Evolutionary conservation across 2,113 vertebrate species (phyloP).

Genomic region (Motacilla alba): DNA sequence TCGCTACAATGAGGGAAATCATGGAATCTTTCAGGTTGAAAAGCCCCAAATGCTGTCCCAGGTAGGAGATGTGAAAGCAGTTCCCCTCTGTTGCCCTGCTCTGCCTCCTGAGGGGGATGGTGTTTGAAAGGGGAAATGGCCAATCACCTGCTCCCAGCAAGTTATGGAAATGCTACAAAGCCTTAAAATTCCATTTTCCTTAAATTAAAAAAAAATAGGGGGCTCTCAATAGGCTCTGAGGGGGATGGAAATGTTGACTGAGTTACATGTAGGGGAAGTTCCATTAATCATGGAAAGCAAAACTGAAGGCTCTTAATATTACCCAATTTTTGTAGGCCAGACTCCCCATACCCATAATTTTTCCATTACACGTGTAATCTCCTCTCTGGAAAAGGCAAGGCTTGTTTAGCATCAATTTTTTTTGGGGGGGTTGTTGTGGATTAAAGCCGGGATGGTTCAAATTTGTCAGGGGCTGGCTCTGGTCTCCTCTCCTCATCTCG

Average conservation of each 20-base stretch:
- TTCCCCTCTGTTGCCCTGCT: background rate
- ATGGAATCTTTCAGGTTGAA: background rate
- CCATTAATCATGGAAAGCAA: slow-evolving; percentile 63
- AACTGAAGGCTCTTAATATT: slow-evolving; percentile 43
- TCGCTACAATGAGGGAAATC: background rate
- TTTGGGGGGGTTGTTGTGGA: background rate
- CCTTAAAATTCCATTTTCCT: slow-evolving; percentile 26
- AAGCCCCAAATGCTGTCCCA: background rate
- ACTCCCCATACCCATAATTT: slow-evolving; percentile 22
- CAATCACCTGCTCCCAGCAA: background rate
- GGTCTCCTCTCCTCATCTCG: slow-evolving; percentile 54
- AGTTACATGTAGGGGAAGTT: slow-evolving; percentile 32
- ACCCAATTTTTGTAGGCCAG: slow-evolving; percentile 43
- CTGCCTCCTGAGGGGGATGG: background rate
- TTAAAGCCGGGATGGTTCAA: slow-evolving; percentile 60
- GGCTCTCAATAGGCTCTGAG: slow-evolving; percentile 5
- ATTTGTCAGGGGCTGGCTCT: slow-evolving; percentile 64
- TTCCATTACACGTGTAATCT: slow-evolving; percentile 62
- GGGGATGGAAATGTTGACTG: slow-evolving; percentile 51
- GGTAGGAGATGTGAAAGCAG: background rate
- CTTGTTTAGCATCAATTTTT: slow-evolving; percentile 2
- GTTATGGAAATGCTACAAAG: slow-evolving; percentile 9
- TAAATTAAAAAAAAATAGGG: background rate
- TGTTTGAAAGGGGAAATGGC: background rate
- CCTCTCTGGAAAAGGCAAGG: background rate